Evolutionary conservation across 2,888 invertebrate species (phyloP).

Genomic region (Subacronicta megacephala): DNA sequence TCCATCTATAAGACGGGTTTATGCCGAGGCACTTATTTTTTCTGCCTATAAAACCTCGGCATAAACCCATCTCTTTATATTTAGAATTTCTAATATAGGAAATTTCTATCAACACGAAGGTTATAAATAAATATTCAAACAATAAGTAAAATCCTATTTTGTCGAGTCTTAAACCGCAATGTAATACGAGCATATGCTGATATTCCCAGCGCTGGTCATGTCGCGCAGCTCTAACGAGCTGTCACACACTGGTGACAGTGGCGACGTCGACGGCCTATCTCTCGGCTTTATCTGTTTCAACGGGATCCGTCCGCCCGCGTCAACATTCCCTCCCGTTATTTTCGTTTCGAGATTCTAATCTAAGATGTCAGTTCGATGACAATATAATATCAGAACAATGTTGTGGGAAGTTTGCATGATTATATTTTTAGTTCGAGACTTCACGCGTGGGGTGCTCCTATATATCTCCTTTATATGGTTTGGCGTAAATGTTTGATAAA

Average conservation of each 20-base stretch:
- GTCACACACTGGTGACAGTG: slow-evolving; percentile 65
- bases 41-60: too few relatives aligned
- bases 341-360: slow-evolving; percentile 69
- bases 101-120: slow-evolving; percentile 9
- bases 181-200: slow-evolving; percentile 50
- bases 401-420: slow-evolving; percentile 20
- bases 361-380: slow-evolving; percentile 48
- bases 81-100: too few relatives aligned
- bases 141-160: slow-evolving; percentile 21
- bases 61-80: too few relatives aligned
- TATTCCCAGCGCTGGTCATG: slow-evolving; percentile 55
- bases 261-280: slow-evolving; percentile 62
- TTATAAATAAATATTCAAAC: slow-evolving; percentile 20
- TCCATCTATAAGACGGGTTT: too few relatives aligned
- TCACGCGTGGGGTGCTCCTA: too few relatives aligned
- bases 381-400: slow-evolving; percentile 37
- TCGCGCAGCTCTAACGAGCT: slow-evolving; percentile 68
- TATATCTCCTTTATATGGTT: too few relatives aligned
- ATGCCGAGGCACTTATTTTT: too few relatives aligned
- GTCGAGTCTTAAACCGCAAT: slow-evolving; percentile 18
- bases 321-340: slow-evolving; percentile 59
- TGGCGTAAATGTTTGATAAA: too few relatives aligned
- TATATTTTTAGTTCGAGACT: slow-evolving; percentile 9
- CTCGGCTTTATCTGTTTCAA: slow-evolving; percentile 64
- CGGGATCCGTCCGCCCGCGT: slow-evolving; percentile 46